These are phyloP conservation scores for Geophilus truncorum DNA, from an alignment of 2,888 invertebrate genomes.

Conservation along the genomic window DNA sequence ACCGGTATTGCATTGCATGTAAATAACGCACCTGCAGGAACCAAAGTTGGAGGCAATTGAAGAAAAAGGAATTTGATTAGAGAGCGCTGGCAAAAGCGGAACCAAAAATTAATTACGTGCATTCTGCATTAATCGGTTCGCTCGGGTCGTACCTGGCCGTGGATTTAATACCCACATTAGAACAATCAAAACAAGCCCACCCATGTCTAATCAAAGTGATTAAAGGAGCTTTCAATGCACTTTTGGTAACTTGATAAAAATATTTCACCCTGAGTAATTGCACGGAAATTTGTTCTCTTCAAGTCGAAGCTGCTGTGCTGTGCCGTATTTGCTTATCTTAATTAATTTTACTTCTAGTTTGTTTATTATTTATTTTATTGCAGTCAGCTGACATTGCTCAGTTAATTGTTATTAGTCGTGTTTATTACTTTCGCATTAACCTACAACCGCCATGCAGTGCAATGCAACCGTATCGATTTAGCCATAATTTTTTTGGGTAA, in stretches of 20 bases:
- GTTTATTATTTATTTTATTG: not conserved
- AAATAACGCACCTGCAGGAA: not conserved
- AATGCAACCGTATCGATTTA: not conserved
- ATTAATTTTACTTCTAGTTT: not conserved
- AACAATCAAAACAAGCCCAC: not conserved
- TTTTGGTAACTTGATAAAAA: not conserved
- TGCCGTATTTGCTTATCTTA: not conserved
- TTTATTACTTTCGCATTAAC: not conserved
- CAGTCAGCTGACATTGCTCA: not conserved
- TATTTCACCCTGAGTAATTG: not conserved
- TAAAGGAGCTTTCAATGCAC: not conserved
- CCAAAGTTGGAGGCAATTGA: not conserved
- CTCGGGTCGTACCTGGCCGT: not conserved
- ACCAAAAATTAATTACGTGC: constrained; percentile 4
- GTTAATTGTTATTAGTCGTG: not conserved
- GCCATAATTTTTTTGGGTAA: not conserved
- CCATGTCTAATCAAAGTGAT: not conserved
- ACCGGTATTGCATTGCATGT: not conserved
- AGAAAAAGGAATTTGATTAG: not conserved
- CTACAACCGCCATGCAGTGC: no score
- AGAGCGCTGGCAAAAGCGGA: not conserved
- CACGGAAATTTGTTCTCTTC: not conserved
- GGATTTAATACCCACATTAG: not conserved
- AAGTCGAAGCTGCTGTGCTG: not conserved
- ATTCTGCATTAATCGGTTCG: not conserved